These are phyloP conservation scores for Ovis canadensis DNA, from an alignment of 2,113 vertebrate species.

Conservation along the genomic window DNA sequence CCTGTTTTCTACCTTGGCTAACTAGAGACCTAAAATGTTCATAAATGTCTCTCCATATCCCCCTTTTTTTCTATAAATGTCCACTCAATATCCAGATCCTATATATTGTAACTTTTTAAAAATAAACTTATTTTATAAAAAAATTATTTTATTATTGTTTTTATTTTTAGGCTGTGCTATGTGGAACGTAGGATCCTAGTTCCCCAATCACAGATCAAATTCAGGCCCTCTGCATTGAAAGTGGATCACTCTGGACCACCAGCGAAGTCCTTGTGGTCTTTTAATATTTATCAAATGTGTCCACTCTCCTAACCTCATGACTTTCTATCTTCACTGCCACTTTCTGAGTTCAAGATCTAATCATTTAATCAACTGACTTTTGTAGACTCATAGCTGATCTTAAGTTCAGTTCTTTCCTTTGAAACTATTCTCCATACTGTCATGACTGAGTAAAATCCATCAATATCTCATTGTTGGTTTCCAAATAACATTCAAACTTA, in stretches of 20 bases:
- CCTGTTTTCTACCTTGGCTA: background rate
- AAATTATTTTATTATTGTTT: background rate
- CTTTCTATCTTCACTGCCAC: background rate
- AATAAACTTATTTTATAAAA: background rate
- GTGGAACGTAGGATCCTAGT: background rate
- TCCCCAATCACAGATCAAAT: background rate
- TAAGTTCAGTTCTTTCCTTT: background rate
- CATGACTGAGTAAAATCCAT: background rate
- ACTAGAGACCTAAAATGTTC: background rate
- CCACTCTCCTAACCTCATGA: background rate
- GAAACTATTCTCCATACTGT: background rate
- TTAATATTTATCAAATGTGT: background rate
- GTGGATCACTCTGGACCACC: background rate
- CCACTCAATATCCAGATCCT: background rate
- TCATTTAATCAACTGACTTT: background rate
- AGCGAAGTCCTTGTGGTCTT: background rate
- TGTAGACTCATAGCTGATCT: background rate
- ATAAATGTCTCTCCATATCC: background rate
- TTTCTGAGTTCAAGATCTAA: background rate
- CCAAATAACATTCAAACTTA: background rate
- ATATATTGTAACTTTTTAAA: background rate
- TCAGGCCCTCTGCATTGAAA: background rate
- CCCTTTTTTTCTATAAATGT: background rate
- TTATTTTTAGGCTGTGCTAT: background rate
- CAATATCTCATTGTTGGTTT: background rate